Evolutionary conservation across 2,797 vertebrate species (phyloP), one percentile per base, ranked within the genome.

Genomic region (Microctenopoma stevenorrisi): DNA sequence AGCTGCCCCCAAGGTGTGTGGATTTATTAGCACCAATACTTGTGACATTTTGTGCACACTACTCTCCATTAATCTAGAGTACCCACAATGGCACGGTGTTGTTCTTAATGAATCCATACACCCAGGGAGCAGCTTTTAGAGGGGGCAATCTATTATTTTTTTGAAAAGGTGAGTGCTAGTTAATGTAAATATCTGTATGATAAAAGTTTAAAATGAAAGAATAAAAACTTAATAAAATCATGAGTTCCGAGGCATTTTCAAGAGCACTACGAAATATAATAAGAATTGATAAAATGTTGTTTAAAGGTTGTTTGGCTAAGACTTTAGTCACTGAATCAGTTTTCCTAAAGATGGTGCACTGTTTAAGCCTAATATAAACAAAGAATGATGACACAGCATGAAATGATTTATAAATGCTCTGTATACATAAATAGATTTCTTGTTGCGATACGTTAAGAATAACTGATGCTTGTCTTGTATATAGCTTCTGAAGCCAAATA

Each of bases 21-120:
- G 56, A 83, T 83, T 81, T 82, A 76, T 86, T 64, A 76, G 40
- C 43, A 76, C 38, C 46, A 54, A 65, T 70, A 60, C 55, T 65
- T 58, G 57, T 83, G 79, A 72, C 76, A 74, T 86, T 74, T 74
- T 59, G 51, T 64, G 59, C 67, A 40, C 64, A 65, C 38, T 50
- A 57, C 49, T 71, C 68, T 68, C 67, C 71, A 79, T 77, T 86
- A 80, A 70, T 78, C 59, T 79, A 22, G 57, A 74, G 51, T 59
- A 58, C 62, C 66, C 46, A 43, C 60, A 63, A 25, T 61, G 54
- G 48, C 38, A 52, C 30, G 59, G 33, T 8, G 46, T 64, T 73
- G 22, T 62, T 81, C 13, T 74, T 82, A 79, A 74, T 74, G 71
- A 73, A 81, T 83, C 60, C 37, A 59, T 59, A 79, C 51, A 60